Base-by-base conservation (phyloP, 2,797 vertebrate genomes). In the Acanthurus leucopareius region DNA sequence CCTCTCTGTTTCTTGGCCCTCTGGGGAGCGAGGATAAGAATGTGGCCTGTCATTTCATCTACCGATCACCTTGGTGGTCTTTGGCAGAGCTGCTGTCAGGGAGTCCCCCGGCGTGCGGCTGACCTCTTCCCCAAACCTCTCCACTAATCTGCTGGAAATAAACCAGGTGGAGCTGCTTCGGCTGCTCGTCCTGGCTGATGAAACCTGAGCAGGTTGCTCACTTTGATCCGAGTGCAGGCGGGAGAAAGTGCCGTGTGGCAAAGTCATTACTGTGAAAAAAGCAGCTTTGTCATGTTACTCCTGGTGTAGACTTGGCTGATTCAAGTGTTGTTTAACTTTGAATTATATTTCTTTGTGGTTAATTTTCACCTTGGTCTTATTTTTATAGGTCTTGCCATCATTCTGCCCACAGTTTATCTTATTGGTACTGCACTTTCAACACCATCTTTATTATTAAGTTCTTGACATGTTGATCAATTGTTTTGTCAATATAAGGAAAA, bases 11-110 rank as follows among this genome's bases (percentile, higher is more conserved):
- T 66, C 73, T 52, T 3, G 13, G 48, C 66, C 83, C 76, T 73
- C 3, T 35, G 1, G 78, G 86, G 84, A 85, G 72, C 0, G 10
- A 17, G 79, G 69, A 79, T 75, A 83, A 91, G 88, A 93, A 91
- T 90, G 87, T 8, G 73, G 75, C 62, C 78, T 78, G 89, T 91
- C 80, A 81, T 87, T 91, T 89, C 78, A 75, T 91, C 90, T 58
- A 45, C 75, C 32, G 25, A 83, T 88, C 91, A 80, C 86, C 86
- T 87, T 91, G 93, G 94, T 95, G 94, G 94, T 94, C 95, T 86
- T 65, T 87, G 88, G 86, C 82, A 84, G 75, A 83, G 90, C 87
- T 82, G 88, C 85, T 86, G 92, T 90, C 83, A 79, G 84, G 87
- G 79, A 85, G 71, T 86, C 32, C 88, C 90, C 89, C 69, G 53